Base-by-base conservation (phyloP, 35 echinoderm and acorn worm genomes). In the Apostichopus parvimensis region DNA sequence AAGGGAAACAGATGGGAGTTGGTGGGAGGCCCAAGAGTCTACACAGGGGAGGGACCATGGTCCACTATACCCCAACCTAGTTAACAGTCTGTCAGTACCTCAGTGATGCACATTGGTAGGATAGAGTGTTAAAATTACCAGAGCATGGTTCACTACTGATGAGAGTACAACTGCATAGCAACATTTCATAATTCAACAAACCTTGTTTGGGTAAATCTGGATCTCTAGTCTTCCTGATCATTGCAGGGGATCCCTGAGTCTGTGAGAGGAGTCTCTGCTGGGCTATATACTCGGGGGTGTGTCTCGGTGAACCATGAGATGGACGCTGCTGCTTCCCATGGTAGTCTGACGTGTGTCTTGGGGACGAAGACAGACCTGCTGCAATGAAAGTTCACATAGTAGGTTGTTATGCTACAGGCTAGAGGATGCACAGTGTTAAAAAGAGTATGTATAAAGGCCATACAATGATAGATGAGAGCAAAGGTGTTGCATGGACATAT, bases 181-280 rank as follows among this genome's bases (percentile, higher is more conserved):
- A 80, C 6, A 18, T 6, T 45, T 45, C 34, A 45, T 45, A 1
- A 83, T 18, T 83, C 53, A 83, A 23, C 80, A 10, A 3, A 88
- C 86, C 86, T 88, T 88, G 86, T 72, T 88, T 88, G 8, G 61
- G 45, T n/a, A 62, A 15, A 52, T 88, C 86, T 62, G 60, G n/a
- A 20, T 88, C 86, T 26, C 86, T 68, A 62, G 86, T 23, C 15
- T 88, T 88, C 61, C 86, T 88, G 61, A 64, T 64, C 86, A 88
- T 88, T 28, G 86, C 58, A 34, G 86, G 86, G 0, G 86, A 88
- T 8, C 61, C 61, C 24, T 88, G 86, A 65, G 61, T 15, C n/a
- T 88, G 86, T 72, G 86, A 88, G n/a, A 88, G 57, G 1, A 88
- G 86, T 18, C 86, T 23, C 86, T 88, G 86, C 10, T 88, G 86